Conservation (phyloP, 2,888 invertebrate species). For the Tholera decimalis region DNA sequence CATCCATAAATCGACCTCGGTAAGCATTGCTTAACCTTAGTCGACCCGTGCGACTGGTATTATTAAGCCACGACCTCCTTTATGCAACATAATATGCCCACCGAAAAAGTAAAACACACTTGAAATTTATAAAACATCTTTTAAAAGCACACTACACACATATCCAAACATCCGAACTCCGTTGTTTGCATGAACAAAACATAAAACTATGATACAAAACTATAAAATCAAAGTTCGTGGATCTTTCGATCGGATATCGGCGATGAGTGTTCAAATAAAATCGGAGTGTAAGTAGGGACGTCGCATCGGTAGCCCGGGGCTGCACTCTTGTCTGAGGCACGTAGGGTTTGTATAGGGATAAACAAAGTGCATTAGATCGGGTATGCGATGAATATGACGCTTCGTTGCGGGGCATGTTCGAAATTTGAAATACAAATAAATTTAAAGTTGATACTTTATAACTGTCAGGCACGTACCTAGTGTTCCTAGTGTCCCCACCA, state of each 20-base stretch:
- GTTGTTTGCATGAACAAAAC: slow-evolving; percentile 44
- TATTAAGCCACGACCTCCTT: too few relatives aligned
- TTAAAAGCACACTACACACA: not conserved
- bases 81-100: too few relatives aligned
- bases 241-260: slow-evolving; percentile 66
- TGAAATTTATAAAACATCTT: not conserved
- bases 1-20: too few relatives aligned
- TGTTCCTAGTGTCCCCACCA: too few relatives aligned
- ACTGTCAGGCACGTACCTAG: too few relatives aligned
- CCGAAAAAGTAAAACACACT: too few relatives aligned
- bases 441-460: too few relatives aligned
- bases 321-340: slow-evolving; percentile 49
- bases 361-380: slow-evolving; percentile 64
- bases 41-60: too few relatives aligned
- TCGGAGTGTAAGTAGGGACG: slow-evolving; percentile 58
- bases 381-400: slow-evolving; percentile 35
- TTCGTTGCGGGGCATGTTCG: slow-evolving; percentile 22
- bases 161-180: slow-evolving; percentile 14
- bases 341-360: slow-evolving; percentile 64
- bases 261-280: slow-evolving; percentile 67
- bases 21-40: too few relatives aligned
- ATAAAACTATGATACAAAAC: slow-evolving; percentile 54
- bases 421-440: not conserved
- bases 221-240: slow-evolving; percentile 73
- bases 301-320: slow-evolving; percentile 63